Percentiles rank a stretch among this genome's conserved stretches.
Conservation (phyloP, 2,113 vertebrate species). For the Egretta garzetta region DNA sequence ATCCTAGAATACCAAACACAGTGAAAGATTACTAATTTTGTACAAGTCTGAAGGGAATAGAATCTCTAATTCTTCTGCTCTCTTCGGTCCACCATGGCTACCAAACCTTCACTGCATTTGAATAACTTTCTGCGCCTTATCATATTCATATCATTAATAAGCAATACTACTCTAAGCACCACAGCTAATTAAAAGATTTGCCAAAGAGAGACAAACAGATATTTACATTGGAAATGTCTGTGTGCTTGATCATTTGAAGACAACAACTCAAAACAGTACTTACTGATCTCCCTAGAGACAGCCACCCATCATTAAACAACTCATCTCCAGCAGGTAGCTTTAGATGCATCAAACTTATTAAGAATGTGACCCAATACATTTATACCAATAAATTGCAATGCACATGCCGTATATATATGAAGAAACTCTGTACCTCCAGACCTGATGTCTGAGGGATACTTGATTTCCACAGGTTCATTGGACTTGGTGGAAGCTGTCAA, state of each 20-base stretch:
- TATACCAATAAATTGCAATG: not conserved
- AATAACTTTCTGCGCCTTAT: not conserved
- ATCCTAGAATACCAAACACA: slow-evolving; percentile 80
- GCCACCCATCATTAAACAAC: not conserved
- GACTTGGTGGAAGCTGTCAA: not conserved
- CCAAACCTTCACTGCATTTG: not conserved
- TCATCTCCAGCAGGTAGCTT: not conserved
- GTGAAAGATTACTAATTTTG: not conserved
- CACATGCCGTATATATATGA: not conserved
- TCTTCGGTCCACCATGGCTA: not conserved
- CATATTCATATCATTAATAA: not conserved
- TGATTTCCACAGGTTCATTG: not conserved
- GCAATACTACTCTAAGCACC: not conserved
- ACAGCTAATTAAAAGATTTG: not conserved
- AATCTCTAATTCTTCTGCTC: not conserved
- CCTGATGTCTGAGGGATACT: not conserved
- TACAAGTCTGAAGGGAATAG: not conserved
- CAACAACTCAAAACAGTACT: not conserved
- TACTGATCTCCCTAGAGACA: not conserved
- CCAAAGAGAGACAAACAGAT: not conserved
- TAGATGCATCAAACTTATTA: not conserved
- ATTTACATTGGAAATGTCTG: not conserved
- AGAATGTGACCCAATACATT: not conserved
- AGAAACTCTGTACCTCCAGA: not conserved
- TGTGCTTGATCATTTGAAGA: not conserved